Percentiles rank a stretch among this genome's conserved stretches.
Conservation (phyloP, 2,888 invertebrate genomes). For the Gryllus longicercus region DNA sequence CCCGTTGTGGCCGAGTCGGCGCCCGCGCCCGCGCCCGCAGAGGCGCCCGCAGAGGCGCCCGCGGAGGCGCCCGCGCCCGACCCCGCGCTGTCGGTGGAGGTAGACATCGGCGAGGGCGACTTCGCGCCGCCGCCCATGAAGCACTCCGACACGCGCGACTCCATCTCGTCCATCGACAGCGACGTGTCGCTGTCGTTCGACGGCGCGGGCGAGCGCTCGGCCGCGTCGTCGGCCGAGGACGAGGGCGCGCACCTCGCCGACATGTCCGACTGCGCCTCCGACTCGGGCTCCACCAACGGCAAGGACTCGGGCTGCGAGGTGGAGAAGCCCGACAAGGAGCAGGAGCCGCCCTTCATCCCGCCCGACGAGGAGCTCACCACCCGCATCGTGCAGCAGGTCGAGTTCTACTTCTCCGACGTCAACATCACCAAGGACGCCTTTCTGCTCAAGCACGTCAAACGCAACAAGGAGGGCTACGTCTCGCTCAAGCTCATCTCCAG, state of each 20-base stretch:
- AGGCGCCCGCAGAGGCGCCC: too few relatives aligned
- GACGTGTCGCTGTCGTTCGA: slow-evolving; percentile 58
- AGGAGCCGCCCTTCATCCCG: slow-evolving; percentile 51
- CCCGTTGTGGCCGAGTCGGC: not conserved
- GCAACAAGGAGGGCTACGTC: slow-evolving; percentile 94
- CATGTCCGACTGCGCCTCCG: slow-evolving; percentile 64
- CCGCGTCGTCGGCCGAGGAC: slow-evolving; percentile 47
- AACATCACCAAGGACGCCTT: slow-evolving; percentile 95
- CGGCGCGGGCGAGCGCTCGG: slow-evolving; percentile 42
- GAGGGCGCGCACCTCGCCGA: slow-evolving; percentile 61
- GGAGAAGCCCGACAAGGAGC: slow-evolving; percentile 27
- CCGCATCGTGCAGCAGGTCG: slow-evolving; percentile 82
- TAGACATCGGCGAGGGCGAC: slow-evolving; percentile 30
- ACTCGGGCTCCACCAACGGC: slow-evolving; percentile 61
- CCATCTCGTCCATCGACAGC: slow-evolving; percentile 60
- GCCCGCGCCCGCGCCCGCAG: too few relatives aligned
- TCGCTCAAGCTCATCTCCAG: slow-evolving; percentile 91
- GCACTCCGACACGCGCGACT: slow-evolving; percentile 56
- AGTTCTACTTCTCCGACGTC: slow-evolving; percentile 93
- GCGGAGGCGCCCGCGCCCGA: too few relatives aligned
- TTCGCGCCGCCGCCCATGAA: slow-evolving; percentile 51
- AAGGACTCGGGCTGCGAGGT: slow-evolving; percentile 51
- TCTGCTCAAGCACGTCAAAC: slow-evolving; percentile 86
- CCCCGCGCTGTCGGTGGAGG: not conserved
- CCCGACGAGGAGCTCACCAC: slow-evolving; percentile 75